phyloP scores from a whole-genome alignment of 1,140 invertebrate genomes.

The Nymphalis io region DNA sequence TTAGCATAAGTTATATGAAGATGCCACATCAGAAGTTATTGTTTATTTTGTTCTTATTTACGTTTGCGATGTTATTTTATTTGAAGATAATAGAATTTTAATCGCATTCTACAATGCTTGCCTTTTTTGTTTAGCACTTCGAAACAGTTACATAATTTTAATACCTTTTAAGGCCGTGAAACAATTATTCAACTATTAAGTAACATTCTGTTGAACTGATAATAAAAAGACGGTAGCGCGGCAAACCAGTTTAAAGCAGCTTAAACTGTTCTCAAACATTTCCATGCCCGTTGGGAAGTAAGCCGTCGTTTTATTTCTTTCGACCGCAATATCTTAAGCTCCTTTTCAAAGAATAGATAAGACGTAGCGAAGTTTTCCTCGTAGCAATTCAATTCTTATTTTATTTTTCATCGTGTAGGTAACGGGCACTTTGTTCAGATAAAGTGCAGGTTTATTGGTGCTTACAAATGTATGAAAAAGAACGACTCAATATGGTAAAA shows the following conservation, averaged over 20 bases:
- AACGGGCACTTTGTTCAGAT: constrained; percentile 5
- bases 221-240: constrained; percentile 1
- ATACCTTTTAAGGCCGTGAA: background rate
- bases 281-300: constrained; percentile 13
- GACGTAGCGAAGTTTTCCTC: constrained; percentile 9
- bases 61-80: constrained; percentile 54
- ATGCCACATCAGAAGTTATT: constrained; percentile 61
- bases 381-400: constrained; percentile 5
- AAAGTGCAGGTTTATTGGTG: constrained; percentile 3
- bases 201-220: background rate
- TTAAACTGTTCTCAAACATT: constrained; percentile 23
- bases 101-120: constrained; percentile 39
- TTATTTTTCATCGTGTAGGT: constrained; percentile 1
- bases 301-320: constrained; percentile 15
- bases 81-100: constrained; percentile 44
- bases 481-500: constrained; percentile 6
- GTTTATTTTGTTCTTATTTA: constrained; percentile 59
- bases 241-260: constrained; percentile 9
- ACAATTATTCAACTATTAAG: background rate
- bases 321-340: constrained; percentile 17
- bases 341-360: constrained; percentile 17
- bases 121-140: constrained; percentile 12
- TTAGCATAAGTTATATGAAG: constrained; percentile 68
- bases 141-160: background rate
- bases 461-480: background rate